A percentile compares a stretch with the other conserved stretches of the same genome.
Conservation (phyloP, 35 echinoderm and acorn worm genomes). For the Ophioderma brevispina region DNA sequence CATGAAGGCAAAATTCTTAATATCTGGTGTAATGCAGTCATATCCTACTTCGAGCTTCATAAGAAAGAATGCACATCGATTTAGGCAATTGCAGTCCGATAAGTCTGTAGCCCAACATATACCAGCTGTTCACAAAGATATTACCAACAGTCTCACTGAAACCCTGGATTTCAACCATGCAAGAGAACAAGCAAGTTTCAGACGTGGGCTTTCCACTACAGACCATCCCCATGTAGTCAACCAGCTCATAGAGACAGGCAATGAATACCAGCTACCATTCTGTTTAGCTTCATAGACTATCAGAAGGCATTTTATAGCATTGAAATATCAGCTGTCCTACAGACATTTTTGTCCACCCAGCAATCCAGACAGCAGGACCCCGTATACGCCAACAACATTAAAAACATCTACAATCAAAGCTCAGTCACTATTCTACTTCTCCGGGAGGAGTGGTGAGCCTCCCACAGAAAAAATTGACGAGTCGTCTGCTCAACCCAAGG, state of each 20-base stretch:
- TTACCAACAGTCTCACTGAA: slow-evolving; percentile 9
- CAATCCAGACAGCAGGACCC: background rate
- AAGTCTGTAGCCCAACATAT: slow-evolving; percentile 20
- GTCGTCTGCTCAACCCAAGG: no score
- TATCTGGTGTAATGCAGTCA: background rate
- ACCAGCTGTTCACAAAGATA: slow-evolving; percentile 23
- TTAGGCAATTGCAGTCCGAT: slow-evolving; percentile 19
- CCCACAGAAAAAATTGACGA: no score
- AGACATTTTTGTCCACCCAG: background rate
- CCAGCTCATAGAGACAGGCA: slow-evolving; percentile 18
- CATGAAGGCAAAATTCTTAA: background rate
- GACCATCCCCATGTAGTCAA: slow-evolving; percentile 29
- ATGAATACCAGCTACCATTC: background rate
- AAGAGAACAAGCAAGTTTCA: slow-evolving; percentile 29
- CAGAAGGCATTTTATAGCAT: background rate
- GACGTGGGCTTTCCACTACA: slow-evolving; percentile 8
- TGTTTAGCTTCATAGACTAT: slow-evolving; percentile 21
- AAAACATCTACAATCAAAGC: background rate
- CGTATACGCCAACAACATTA: background rate
- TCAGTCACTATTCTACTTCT: background rate
- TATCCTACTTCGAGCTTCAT: slow-evolving; percentile 19
- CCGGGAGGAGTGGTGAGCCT: no score
- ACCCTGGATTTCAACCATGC: slow-evolving; percentile 28
- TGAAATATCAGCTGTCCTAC: background rate
- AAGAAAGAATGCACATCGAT: slow-evolving; percentile 19